Percentiles rank a stretch among this genome's conserved stretches.
These are phyloP conservation scores for Noctua janthe DNA, from an alignment of 2,888 invertebrate genomes.

Conservation along the genomic window DNA sequence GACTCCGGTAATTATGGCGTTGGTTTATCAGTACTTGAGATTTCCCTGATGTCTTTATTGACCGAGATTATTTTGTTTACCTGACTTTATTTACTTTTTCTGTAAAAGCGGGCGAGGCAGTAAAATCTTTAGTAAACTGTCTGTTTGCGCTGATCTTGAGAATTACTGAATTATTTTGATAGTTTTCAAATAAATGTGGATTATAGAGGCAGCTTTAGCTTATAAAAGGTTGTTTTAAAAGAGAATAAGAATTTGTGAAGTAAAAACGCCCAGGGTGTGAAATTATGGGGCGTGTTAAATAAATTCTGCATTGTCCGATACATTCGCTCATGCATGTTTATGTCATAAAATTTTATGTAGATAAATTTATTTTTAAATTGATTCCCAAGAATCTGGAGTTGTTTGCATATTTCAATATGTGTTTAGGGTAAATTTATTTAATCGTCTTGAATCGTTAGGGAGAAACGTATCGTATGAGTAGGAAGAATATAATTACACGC, in stretches of 20 bases:
- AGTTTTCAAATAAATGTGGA: conserved; percentile 29
- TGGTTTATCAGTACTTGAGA: conserved; percentile 80
- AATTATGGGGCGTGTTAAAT: conserved; percentile 53
- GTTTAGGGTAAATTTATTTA: conserved; percentile 70
- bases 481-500: conserved; percentile 68
- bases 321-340: conserved; percentile 42
- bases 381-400: conserved; percentile 49
- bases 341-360: conserved; percentile 65
- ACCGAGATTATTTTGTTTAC: conserved; percentile 75
- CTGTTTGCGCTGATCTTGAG: conserved; percentile 40
- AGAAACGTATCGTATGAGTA: conserved; percentile 52
- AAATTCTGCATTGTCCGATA: conserved; percentile 45
- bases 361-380: conserved; percentile 51
- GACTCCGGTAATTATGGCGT: conserved; percentile 81
- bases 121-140: conserved; percentile 47
- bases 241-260: conserved; percentile 28
- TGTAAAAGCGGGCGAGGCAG: conserved; percentile 35
- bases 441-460: conserved; percentile 61
- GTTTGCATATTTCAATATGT: conserved; percentile 58
- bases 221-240: conserved; percentile 41
- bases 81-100: conserved; percentile 50
- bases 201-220: conserved; percentile 26
- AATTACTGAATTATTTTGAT: conserved; percentile 33
- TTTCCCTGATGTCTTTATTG: conserved; percentile 84
- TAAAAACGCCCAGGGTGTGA: conserved; percentile 54